Conservation (phyloP, 2,888 invertebrate species). For the Nymphalis c-album region DNA sequence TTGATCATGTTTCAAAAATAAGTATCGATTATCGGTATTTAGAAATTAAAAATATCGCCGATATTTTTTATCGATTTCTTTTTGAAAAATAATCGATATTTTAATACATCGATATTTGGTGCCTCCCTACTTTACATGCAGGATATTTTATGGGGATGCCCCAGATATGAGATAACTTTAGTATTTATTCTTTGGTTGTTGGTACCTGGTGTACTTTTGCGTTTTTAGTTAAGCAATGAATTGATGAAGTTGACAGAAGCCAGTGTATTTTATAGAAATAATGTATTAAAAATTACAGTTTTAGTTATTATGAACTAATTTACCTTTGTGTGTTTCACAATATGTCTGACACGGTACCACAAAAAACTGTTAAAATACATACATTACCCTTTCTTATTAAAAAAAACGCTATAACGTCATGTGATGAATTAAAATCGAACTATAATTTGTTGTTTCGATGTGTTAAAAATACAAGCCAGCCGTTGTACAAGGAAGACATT, state of each 20-base stretch:
- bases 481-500: slow-evolving; percentile 47
- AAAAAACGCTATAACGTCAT: slow-evolving; percentile 36
- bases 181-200: background rate
- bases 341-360: slow-evolving; percentile 18
- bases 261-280: background rate
- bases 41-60: too few relatives aligned
- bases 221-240: background rate
- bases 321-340: slow-evolving; percentile 3
- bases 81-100: too few relatives aligned
- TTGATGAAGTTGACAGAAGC: background rate
- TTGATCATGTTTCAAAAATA: too few relatives aligned
- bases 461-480: slow-evolving; percentile 16
- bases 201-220: background rate
- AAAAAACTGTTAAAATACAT: slow-evolving; percentile 10
- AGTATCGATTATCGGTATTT: too few relatives aligned
- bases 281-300: background rate
- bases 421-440: slow-evolving; percentile 7
- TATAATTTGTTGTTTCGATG: slow-evolving; percentile 17
- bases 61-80: too few relatives aligned
- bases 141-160: slow-evolving; percentile 19
- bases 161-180: slow-evolving; percentile 15
- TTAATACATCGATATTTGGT: too few relatives aligned
- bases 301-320: background rate
- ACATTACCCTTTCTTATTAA: slow-evolving; percentile 31
- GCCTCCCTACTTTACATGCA: too few relatives aligned